Evolutionary conservation across 1,140 invertebrate genomes (phyloP).

Genomic region (Lepidotrigona ventralis): DNA sequence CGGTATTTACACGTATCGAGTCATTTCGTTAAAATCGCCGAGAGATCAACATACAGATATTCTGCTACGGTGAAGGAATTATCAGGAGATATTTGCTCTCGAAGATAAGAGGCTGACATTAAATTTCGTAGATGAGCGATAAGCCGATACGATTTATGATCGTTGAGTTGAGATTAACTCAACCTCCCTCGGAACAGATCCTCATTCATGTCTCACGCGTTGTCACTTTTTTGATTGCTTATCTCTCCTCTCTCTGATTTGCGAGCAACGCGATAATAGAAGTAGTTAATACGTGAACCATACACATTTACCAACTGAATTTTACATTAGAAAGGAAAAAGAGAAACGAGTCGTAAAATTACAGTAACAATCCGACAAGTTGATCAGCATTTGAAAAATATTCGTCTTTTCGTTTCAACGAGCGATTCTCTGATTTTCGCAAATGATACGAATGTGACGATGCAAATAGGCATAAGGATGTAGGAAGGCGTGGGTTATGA

Average conservation of each 20-base stretch:
- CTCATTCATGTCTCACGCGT: neutral
- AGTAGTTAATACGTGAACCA: too few relatives aligned
- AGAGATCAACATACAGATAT: neutral
- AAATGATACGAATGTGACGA: neutral
- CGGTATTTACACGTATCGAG: neutral
- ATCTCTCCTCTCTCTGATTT: neutral
- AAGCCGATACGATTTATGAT: neutral
- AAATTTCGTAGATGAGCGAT: neutral
- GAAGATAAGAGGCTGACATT: neutral
- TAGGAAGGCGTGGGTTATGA: neutral
- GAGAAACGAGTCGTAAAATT: neutral
- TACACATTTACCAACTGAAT: too few relatives aligned
- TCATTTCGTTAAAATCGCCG: neutral
- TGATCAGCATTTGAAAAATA: neutral
- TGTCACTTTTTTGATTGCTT: neutral
- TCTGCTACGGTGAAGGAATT: neutral
- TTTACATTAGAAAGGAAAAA: neutral
- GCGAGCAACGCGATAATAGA: neutral
- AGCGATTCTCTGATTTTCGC: slow-evolving; percentile 1
- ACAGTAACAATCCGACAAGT: too few relatives aligned
- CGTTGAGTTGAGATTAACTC: neutral
- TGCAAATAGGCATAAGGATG: neutral
- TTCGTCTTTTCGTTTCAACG: neutral
- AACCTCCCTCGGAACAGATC: too few relatives aligned
- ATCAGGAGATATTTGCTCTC: slow-evolving; percentile 7